phyloP scores from a whole-genome alignment of 2,113 vertebrate genomes.

The Rattus rattus region DNA sequence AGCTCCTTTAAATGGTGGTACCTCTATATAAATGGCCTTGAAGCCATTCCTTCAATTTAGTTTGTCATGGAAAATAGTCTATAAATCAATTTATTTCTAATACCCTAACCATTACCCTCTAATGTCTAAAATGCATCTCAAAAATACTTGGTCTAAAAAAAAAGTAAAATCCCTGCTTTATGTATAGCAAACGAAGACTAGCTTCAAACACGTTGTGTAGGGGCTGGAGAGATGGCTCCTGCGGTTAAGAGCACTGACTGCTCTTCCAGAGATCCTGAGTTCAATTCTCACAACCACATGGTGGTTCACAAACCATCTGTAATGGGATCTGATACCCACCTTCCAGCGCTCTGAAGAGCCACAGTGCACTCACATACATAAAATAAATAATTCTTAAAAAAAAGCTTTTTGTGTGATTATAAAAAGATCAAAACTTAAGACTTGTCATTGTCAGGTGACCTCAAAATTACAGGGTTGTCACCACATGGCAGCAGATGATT shows the following conservation, averaged over 20 bases:
- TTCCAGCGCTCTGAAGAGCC: no score
- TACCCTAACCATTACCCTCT: not conserved
- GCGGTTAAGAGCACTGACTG: no score
- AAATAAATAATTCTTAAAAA: no score
- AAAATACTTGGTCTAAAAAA: not conserved
- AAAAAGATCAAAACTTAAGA: not conserved
- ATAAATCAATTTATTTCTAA: not conserved
- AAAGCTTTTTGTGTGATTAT: not conserved
- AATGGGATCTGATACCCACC: no score
- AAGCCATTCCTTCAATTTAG: not conserved
- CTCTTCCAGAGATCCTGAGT: no score
- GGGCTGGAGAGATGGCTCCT: no score
- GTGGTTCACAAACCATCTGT: no score
- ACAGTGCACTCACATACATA: no score
- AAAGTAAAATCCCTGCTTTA: not conserved
- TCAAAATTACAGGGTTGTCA: not conserved
- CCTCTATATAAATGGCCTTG: not conserved
- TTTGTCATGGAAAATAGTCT: not conserved
- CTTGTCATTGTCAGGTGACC: not conserved
- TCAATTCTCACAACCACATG: no score
- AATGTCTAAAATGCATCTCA: not conserved
- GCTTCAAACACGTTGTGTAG: not conserved
- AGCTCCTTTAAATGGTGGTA: not conserved
- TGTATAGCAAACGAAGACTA: not conserved
- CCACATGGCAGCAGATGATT: no score